phyloP scores from a whole-genome alignment of 1,140 invertebrate genomes.

The Lanistes nyassanus region DNA sequence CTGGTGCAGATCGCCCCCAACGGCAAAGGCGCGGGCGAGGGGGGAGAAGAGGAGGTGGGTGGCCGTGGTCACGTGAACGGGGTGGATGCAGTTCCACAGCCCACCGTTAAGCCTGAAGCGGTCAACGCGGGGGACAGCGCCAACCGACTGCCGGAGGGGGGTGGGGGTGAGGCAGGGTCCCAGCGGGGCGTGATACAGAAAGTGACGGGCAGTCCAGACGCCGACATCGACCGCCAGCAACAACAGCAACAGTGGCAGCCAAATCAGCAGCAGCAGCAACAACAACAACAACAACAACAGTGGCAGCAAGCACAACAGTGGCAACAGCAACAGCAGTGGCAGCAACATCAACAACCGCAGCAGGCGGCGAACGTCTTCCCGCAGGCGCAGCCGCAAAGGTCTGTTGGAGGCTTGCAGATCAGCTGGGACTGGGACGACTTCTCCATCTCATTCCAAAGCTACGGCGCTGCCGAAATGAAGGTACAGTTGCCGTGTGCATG shows the following conservation, averaged over 20 bases:
- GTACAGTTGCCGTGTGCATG: too few species aligned
- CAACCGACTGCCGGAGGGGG: too few species aligned
- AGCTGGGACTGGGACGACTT: constrained; percentile 63
- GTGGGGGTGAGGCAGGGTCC: too few species aligned
- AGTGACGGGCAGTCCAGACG: too few species aligned
- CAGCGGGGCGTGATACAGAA: too few species aligned
- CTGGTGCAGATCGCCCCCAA: not conserved
- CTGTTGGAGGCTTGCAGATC: constrained; percentile 42
- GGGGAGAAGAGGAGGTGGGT: too few species aligned
- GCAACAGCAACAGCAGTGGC: constrained; percentile 19
- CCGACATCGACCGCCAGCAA: not conserved
- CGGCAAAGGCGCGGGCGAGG: too few species aligned
- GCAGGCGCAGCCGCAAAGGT: constrained; percentile 19
- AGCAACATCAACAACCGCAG: constrained; percentile 4
- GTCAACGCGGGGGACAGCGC: too few species aligned
- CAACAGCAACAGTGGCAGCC: not conserved
- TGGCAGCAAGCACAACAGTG: constrained; percentile 2
- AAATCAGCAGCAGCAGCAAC: constrained; percentile 2
- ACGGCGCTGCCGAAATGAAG: constrained; percentile 60
- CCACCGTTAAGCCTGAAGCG: too few species aligned
- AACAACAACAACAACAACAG: constrained; percentile 4
- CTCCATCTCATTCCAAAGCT: constrained; percentile 55
- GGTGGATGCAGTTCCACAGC: too few species aligned
- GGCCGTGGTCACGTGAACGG: too few species aligned
- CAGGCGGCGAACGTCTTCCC: not conserved